Conservation (phyloP, 2,797 vertebrate genomes). For the Pempheris klunzingeri region DNA sequence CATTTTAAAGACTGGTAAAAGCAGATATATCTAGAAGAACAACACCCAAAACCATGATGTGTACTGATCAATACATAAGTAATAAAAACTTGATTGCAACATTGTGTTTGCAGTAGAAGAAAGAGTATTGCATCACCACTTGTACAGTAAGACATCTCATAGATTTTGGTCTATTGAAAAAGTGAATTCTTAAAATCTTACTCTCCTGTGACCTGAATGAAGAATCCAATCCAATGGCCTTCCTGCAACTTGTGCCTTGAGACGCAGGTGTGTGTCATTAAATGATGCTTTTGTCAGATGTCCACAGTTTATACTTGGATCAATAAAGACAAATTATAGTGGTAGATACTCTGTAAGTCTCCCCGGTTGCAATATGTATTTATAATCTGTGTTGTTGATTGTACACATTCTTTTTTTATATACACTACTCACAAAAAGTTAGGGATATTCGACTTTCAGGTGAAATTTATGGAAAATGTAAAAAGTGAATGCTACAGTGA, state of each 20-base stretch:
- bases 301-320: neutral
- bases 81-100: neutral
- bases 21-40: neutral
- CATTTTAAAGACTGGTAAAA: neutral
- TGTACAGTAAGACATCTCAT: neutral
- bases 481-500: too few species aligned
- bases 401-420: too few species aligned
- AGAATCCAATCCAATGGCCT: neutral
- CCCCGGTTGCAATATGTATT: neutral
- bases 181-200: too few species aligned
- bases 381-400: too few species aligned
- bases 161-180: neutral
- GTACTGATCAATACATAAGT: neutral
- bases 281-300: neutral
- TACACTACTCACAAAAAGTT: too few species aligned
- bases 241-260: neutral
- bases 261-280: neutral
- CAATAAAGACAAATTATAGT: neutral
- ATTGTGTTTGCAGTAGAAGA: neutral
- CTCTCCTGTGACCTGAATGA: neutral
- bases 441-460: too few species aligned
- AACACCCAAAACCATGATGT: neutral
- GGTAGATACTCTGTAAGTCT: neutral
- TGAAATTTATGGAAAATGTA: too few species aligned
- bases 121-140: neutral